Percentiles rank a stretch among this genome's conserved stretches.
These are phyloP conservation scores for Drosophila simulans DNA, from an alignment of 1,140 invertebrate genomes.

Conservation along the genomic window DNA sequence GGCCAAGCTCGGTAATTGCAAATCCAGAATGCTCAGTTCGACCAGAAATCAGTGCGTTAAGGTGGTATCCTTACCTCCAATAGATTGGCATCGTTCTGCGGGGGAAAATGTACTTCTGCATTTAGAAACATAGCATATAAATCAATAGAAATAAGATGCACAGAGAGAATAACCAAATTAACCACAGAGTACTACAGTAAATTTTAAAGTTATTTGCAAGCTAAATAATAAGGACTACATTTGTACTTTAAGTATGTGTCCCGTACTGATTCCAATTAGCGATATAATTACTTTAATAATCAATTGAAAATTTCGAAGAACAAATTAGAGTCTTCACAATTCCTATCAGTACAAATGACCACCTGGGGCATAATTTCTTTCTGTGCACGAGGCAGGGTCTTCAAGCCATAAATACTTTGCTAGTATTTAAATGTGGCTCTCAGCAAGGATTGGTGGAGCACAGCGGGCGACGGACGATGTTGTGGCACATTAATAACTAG, in stretches of 20 bases:
- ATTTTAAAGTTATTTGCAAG: too few species aligned
- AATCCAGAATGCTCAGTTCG: slow-evolving; percentile 3
- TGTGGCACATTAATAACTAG: slow-evolving; percentile 71
- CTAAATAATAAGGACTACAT: not conserved
- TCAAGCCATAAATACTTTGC: slow-evolving; percentile 15
- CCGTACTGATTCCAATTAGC: too few species aligned
- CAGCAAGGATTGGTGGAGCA: slow-evolving; percentile 16
- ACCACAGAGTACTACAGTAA: too few species aligned
- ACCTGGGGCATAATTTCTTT: not conserved
- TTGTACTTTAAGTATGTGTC: too few species aligned
- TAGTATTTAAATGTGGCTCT: slow-evolving; percentile 49
- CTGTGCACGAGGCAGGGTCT: slow-evolving; percentile 3
- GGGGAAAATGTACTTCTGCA: slow-evolving; percentile 4
- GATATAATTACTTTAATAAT: too few species aligned
- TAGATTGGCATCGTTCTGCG: slow-evolving; percentile 7
- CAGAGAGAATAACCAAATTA: not conserved
- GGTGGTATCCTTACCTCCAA: slow-evolving; percentile 1
- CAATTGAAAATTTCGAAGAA: too few species aligned
- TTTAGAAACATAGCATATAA: slow-evolving; percentile 43
- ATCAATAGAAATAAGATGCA: slow-evolving; percentile 1
- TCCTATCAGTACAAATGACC: too few species aligned
- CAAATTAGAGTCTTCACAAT: too few species aligned
- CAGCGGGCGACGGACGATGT: slow-evolving; percentile 45
- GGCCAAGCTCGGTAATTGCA: slow-evolving; percentile 21
- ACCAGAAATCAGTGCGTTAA: slow-evolving; percentile 6